These are phyloP conservation scores for Oncorhynchus keta DNA, from an alignment of 2,113 vertebrate species.

Conservation along the genomic window DNA sequence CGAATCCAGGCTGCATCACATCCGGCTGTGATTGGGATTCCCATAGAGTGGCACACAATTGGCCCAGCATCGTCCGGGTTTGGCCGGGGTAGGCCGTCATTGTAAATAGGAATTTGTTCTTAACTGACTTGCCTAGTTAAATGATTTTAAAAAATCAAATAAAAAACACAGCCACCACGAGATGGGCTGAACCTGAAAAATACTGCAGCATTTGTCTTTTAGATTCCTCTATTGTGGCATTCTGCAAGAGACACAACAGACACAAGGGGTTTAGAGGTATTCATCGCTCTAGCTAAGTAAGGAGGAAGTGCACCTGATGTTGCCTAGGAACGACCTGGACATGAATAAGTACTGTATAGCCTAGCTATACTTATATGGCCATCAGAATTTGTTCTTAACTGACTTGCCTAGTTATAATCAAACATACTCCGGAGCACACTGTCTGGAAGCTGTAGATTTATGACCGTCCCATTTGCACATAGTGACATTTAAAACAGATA, in stretches of 20 bases:
- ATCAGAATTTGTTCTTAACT: too few species aligned
- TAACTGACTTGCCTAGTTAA: too few species aligned
- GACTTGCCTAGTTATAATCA: too few species aligned
- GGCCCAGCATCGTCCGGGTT: too few species aligned
- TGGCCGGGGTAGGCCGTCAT: too few species aligned
- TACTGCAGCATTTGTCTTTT: background rate
- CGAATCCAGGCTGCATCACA: too few species aligned
- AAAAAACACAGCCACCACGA: background rate
- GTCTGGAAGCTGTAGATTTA: background rate
- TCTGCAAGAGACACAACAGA: background rate
- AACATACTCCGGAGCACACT: background rate
- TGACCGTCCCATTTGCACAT: background rate
- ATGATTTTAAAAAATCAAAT: too few species aligned
- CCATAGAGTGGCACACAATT: too few species aligned
- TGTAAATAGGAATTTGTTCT: too few species aligned
- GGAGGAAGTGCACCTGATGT: slow-evolving; percentile 1
- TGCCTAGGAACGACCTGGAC: slow-evolving; percentile 3
- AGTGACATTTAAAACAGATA: slow-evolving; percentile 8
- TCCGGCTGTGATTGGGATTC: too few species aligned
- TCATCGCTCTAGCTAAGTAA: background rate
- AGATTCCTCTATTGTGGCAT: background rate
- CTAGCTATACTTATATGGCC: background rate
- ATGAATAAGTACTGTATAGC: background rate
- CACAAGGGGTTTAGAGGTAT: background rate
- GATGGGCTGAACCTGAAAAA: background rate